These are phyloP conservation scores for Cosmopolites sordidus DNA, from an alignment of 2,888 invertebrate genomes.

Conservation along the genomic window DNA sequence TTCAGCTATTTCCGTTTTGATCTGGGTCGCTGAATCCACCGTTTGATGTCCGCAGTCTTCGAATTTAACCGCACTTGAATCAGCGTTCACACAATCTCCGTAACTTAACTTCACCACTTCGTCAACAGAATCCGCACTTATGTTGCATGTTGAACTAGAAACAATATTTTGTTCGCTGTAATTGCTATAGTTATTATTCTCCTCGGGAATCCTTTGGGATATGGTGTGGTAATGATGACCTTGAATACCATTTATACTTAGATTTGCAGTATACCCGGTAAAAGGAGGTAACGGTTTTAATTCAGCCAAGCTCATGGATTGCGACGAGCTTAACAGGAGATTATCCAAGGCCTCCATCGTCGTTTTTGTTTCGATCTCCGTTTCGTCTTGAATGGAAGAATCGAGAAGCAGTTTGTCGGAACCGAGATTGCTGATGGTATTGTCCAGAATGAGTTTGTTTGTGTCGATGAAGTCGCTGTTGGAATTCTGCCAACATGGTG, in stretches of 20 bases:
- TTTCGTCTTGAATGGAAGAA: slow-evolving; percentile 51
- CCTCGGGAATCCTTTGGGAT: slow-evolving; percentile 69
- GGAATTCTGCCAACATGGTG: slow-evolving; percentile 63
- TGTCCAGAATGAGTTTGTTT: slow-evolving; percentile 54
- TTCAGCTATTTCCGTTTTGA: slow-evolving; percentile 55
- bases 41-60: slow-evolving; percentile 56
- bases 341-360: slow-evolving; percentile 67
- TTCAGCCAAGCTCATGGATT: slow-evolving; percentile 68
- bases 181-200: slow-evolving; percentile 63
- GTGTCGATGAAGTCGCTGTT: slow-evolving; percentile 53
- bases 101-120: slow-evolving; percentile 50
- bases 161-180: slow-evolving; percentile 67
- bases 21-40: slow-evolving; percentile 47
- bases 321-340: slow-evolving; percentile 52
- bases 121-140: slow-evolving; percentile 50
- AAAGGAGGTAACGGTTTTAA: slow-evolving; percentile 83
- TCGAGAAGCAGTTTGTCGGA: slow-evolving; percentile 54
- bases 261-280: slow-evolving; percentile 78
- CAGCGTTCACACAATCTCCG: slow-evolving; percentile 50
- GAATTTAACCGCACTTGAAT: slow-evolving; percentile 51
- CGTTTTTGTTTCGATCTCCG: slow-evolving; percentile 46
- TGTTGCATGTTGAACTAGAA: slow-evolving; percentile 66
- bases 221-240: slow-evolving; percentile 85
- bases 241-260: slow-evolving; percentile 83
- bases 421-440: slow-evolving; percentile 52